Evolutionary conservation across 2,888 invertebrate species (phyloP).

Genomic region (Homarus gammarus): DNA sequence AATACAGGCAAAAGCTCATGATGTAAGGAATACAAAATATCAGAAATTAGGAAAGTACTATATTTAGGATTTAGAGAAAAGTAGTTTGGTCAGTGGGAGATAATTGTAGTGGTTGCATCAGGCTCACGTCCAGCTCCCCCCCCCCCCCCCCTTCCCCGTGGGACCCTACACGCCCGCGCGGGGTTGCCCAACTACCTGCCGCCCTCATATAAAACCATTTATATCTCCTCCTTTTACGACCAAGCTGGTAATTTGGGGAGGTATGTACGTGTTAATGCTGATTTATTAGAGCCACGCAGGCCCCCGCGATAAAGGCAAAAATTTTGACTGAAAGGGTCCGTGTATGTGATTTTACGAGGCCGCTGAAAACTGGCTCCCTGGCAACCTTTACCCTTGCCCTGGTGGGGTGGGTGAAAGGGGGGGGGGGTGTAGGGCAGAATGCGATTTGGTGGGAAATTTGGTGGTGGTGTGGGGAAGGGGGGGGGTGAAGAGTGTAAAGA

Average conservation of each 20-base stretch:
- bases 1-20: too few relatives aligned
- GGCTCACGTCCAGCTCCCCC: not conserved
- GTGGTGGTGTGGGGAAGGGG: not conserved
- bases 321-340: too few relatives aligned
- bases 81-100: not conserved
- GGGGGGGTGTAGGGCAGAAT: not conserved
- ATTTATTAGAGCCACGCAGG: not conserved
- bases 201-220: slow-evolving; percentile 9
- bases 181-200: not conserved
- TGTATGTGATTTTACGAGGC: too few relatives aligned
- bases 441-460: not conserved
- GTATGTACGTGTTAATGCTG: not conserved
- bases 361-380: not conserved
- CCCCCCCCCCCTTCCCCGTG: not conserved
- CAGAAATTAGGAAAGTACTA: too few relatives aligned
- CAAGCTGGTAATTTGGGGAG: not conserved
- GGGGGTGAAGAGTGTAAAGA: not conserved
- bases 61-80: too few relatives aligned
- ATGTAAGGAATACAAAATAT: too few relatives aligned
- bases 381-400: not conserved
- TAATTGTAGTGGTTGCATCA: slow-evolving; percentile 25
- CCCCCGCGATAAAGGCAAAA: too few relatives aligned
- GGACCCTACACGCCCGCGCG: not conserved
- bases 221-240: not conserved
- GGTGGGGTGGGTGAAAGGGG: not conserved